A percentile compares a stretch with the other conserved stretches of the same genome.
Evolutionary conservation across 1,140 invertebrate species (phyloP).

Genomic region (Colletes latitarsis): DNA sequence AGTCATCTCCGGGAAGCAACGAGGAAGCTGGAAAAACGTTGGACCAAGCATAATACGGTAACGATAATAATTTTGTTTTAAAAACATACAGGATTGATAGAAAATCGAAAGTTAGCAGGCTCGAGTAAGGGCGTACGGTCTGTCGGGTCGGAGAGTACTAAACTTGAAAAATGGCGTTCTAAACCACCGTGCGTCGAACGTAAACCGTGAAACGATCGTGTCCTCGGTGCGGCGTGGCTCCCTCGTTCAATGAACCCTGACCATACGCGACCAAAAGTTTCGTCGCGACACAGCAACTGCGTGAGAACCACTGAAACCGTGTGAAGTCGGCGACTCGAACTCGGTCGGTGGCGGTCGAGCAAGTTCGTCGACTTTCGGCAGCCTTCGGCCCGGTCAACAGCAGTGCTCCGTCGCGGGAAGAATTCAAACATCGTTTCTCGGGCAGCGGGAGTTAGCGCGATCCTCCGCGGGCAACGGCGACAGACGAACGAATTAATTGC

Average conservation of each 20-base stretch:
- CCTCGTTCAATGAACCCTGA: slow-evolving; percentile 36
- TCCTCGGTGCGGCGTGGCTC: not conserved
- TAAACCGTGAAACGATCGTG: slow-evolving; percentile 4
- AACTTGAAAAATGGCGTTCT: too few relatives aligned
- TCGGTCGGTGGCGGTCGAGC: not conserved
- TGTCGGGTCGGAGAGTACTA: too few relatives aligned
- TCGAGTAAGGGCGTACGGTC: too few relatives aligned
- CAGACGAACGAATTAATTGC: too few relatives aligned
- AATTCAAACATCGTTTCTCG: slow-evolving; percentile 34
- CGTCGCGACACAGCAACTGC: not conserved
- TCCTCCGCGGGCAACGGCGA: not conserved
- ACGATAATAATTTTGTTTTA: too few relatives aligned
- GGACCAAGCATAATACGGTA: too few relatives aligned
- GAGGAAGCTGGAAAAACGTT: too few relatives aligned
- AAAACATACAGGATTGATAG: too few relatives aligned
- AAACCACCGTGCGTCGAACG: not conserved
- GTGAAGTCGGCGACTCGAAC: not conserved
- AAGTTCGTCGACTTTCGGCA: not conserved
- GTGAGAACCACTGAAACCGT: slow-evolving; percentile 44
- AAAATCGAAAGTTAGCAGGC: too few relatives aligned
- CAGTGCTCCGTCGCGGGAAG: slow-evolving; percentile 39
- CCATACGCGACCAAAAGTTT: not conserved
- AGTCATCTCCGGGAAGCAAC: too few relatives aligned
- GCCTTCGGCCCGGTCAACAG: not conserved
- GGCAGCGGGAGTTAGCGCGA: not conserved